phyloP scores from a whole-genome alignment of 1,140 invertebrate species.

The Ptiloglossa arizonensis region DNA sequence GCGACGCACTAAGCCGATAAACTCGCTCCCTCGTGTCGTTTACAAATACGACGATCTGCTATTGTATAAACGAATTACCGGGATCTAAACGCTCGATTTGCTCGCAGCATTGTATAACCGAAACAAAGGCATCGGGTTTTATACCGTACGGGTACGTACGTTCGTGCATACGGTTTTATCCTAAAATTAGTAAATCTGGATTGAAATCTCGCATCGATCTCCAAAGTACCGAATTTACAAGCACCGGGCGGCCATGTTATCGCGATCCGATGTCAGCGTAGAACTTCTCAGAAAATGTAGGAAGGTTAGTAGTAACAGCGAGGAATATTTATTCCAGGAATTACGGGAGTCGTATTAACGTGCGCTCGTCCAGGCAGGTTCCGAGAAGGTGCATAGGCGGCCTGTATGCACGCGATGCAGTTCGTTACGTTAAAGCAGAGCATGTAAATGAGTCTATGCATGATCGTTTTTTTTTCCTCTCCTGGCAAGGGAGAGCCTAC shows the following conservation, averaged over 20 bases:
- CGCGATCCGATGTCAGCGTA: constrained; percentile 30
- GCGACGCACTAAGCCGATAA: too few species aligned
- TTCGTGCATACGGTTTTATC: too few species aligned
- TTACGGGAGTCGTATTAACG: constrained; percentile 56
- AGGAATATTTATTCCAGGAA: constrained; percentile 56
- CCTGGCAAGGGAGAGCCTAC: neutral
- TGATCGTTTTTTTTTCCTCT: constrained; percentile 14
- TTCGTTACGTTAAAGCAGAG: constrained; percentile 59
- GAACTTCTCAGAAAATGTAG: constrained; percentile 49
- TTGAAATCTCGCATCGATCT: neutral
- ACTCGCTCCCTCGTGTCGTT: too few species aligned
- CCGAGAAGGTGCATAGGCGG: constrained; percentile 49
- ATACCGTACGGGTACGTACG: too few species aligned
- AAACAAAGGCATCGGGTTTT: too few species aligned
- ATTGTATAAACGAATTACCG: too few species aligned
- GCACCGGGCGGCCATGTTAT: constrained; percentile 20
- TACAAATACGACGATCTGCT: too few species aligned
- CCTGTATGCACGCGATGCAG: constrained; percentile 52
- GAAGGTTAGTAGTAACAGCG: constrained; percentile 59
- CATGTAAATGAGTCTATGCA: constrained; percentile 51
- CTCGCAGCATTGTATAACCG: too few species aligned
- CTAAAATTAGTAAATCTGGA: neutral
- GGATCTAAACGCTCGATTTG: too few species aligned
- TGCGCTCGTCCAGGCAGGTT: constrained; percentile 45
- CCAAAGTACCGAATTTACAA: constrained; percentile 2